phyloP scores from a whole-genome alignment of 2,888 invertebrate genomes.

The Itoplectis maculator region DNA sequence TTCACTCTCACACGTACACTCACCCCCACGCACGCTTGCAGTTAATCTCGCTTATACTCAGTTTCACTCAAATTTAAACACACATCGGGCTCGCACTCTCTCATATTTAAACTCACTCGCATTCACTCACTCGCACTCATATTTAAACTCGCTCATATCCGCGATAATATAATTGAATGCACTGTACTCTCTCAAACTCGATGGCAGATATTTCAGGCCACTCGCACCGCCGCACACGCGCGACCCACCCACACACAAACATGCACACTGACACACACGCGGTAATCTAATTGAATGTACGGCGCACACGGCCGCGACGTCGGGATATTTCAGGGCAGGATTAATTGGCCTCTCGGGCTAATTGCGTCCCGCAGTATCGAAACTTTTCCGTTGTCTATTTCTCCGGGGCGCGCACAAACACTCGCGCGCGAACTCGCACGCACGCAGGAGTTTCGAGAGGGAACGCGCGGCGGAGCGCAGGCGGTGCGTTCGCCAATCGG shows the following conservation, averaged over 20 bases:
- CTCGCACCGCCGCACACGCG: too few relatives aligned
- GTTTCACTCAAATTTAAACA: too few relatives aligned
- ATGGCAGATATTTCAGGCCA: too few relatives aligned
- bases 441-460: conserved; percentile 1
- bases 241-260: background rate
- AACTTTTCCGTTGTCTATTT: conserved; percentile 22
- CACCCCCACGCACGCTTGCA: too few relatives aligned
- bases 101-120: too few relatives aligned
- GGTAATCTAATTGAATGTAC: conserved; percentile 6
- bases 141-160: too few relatives aligned
- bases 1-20: too few relatives aligned
- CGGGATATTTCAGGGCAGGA: conserved; percentile 29
- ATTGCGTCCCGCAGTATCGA: conserved; percentile 41
- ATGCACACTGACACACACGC: background rate
- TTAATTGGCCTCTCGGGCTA: conserved; percentile 43
- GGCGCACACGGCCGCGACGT: background rate
- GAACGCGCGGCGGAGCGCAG: background rate
- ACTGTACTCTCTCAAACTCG: too few relatives aligned
- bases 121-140: too few relatives aligned
- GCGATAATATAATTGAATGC: too few relatives aligned
- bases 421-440: background rate
- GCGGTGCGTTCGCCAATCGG: conserved; percentile 3
- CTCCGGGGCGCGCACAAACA: background rate
- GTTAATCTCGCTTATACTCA: too few relatives aligned
- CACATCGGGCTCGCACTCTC: too few relatives aligned